Conservation (phyloP, 2,888 invertebrate species). For the Microchrysa polita region DNA sequence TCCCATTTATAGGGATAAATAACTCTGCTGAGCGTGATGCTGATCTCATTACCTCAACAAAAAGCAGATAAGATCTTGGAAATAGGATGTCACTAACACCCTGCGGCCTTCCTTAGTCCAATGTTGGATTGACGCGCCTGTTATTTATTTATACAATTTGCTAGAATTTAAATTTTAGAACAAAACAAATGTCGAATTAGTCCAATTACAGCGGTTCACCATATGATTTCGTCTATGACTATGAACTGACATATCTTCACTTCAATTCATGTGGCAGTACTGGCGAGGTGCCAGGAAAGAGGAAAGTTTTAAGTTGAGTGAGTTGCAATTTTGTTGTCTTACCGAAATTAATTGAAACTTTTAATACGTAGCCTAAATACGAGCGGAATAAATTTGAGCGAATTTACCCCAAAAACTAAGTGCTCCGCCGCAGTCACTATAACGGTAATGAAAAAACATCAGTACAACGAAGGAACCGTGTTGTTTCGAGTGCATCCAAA, state of each 20-base stretch:
- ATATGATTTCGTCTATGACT: no score
- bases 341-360: constrained; percentile 43
- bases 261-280: constrained; percentile 34
- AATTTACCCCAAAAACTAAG: not conserved
- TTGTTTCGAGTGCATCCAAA: constrained; percentile 2
- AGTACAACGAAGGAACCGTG: not conserved
- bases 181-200: no score
- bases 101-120: no score
- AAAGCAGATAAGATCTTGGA: no score
- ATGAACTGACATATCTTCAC: not conserved
- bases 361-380: constrained; percentile 30
- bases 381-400: not conserved
- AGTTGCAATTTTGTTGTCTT: constrained; percentile 48
- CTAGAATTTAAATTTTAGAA: no score
- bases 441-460: not conserved
- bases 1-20: no score
- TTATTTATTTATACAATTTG: no score
- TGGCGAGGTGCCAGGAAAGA: constrained; percentile 47
- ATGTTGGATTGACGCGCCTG: no score
- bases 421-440: not conserved
- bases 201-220: not conserved
- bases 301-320: constrained; percentile 45
- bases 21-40: no score
- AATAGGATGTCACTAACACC: no score
- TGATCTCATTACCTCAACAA: no score